Evolutionary conservation across 2,888 invertebrate species (phyloP), one percentile per base, ranked within the genome.

Genomic region (Acleris literana): DNA sequence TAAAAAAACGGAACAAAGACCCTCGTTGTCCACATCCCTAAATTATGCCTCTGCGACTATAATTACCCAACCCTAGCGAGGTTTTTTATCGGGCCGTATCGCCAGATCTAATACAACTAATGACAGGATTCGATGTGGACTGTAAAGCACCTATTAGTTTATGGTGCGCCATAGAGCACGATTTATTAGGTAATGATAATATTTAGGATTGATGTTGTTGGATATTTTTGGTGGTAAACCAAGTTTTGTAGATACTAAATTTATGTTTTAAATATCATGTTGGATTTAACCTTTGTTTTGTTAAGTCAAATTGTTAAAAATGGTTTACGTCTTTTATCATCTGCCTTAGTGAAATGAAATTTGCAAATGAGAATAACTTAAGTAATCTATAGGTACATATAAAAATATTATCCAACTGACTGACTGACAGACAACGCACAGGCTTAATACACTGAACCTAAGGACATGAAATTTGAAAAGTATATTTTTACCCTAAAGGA

Each of bases 41-140:
- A 71, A 71, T 74, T 72, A 72, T 68, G 70, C 61, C 60, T 63
- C 69, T 60, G 67, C 64, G 69, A 48, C 74, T 72, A 74, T 74
- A 74, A 74, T 74, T 71, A 72, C 69, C 70, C 71, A 64, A 65
- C 74, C 72, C 74, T 71, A 71, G 72, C 69, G 64, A 49, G 71
- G 68, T 71, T 74, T 74, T 74, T 74, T 74, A 72, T 68, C 68
- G 63, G 56, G 63, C 63, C 62, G 74, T 79, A 84, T 84, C 83
- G 79, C 80, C 87, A 87, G 85, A 89, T 88, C 89, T 88, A 87
- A 88, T 87, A 86, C 79, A 80, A 80, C 83, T 88, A 89, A 89
- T 88, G 87, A 88, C 77, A 78, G 88, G 80, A 84, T 84, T 81
- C 78, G 83, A 74, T 76, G 76, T 78, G 79, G 75, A 71, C 76